Conservation (phyloP, 2,888 invertebrate genomes). For the Gasteruption jaculator region DNA sequence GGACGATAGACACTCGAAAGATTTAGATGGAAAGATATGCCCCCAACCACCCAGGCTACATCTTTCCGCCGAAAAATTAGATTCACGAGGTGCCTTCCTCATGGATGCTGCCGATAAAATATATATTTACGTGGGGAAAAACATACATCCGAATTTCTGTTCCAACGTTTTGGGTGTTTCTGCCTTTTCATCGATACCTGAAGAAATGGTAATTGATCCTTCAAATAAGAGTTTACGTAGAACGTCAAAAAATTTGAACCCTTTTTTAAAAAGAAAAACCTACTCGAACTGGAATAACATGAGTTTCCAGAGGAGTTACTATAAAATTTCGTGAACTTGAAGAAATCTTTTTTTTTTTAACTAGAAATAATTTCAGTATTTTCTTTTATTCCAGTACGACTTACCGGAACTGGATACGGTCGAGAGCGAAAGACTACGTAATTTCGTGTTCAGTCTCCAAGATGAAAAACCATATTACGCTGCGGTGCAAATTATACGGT, state of each 20-base stretch:
- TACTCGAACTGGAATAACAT: neutral
- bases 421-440: conserved; percentile 70
- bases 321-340: neutral
- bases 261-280: no score
- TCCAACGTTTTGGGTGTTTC: conserved; percentile 74
- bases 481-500: conserved; percentile 79
- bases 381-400: conserved; percentile 55
- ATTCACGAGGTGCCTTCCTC: conserved; percentile 80
- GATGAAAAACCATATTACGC: conserved; percentile 79
- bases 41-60: conserved; percentile 77
- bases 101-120: conserved; percentile 83
- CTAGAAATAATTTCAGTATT: conserved; percentile 3
- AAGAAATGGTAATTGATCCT: conserved; percentile 57
- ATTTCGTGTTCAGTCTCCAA: conserved; percentile 78
- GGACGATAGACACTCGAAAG: conserved; percentile 53
- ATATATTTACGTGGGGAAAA: conserved; percentile 79
- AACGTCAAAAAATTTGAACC: no score
- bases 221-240: no score
- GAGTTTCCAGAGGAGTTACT: neutral
- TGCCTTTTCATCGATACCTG: conserved; percentile 69
- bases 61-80: conserved; percentile 82
- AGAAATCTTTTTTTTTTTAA: neutral
- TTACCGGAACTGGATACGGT: conserved; percentile 74
- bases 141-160: conserved; percentile 69
- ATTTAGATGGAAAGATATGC: conserved; percentile 50